These are phyloP conservation scores for Megamerina dolium DNA, from an alignment of 2,888 invertebrate genomes.

Conservation along the genomic window DNA sequence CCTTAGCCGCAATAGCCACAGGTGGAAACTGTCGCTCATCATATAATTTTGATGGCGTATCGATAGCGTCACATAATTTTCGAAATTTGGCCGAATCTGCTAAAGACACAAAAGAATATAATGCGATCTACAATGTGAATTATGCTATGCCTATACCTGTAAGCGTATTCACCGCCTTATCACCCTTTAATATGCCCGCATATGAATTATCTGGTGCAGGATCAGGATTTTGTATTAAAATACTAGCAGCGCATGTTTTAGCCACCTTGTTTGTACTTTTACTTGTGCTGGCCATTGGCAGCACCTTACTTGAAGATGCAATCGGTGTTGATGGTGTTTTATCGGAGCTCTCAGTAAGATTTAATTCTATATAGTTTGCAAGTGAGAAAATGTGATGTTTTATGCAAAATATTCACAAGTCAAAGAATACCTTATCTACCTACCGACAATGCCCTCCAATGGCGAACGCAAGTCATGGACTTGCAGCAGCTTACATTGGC, in stretches of 20 bases:
- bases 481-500: constrained; percentile 41
- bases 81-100: constrained; percentile 48
- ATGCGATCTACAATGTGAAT: neutral
- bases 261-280: constrained; percentile 6
- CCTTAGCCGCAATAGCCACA: constrained; percentile 41
- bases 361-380: constrained; percentile 31
- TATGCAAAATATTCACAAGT: no score
- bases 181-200: constrained; percentile 85
- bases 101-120: constrained; percentile 13
- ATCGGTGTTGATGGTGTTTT: constrained; percentile 3
- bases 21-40: constrained; percentile 49
- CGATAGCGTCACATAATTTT: constrained; percentile 47
- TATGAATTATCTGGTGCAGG: constrained; percentile 55
- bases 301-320: constrained; percentile 10
- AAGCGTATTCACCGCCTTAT: constrained; percentile 67
- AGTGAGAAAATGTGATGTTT: no score
- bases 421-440: no score
- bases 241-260: constrained; percentile 32
- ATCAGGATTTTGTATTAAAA: constrained; percentile 41
- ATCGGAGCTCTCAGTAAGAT: constrained; percentile 37
- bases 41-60: constrained; percentile 45
- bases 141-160: constrained; percentile 58
- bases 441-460: constrained; percentile 44
- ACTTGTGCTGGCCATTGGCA: neutral
- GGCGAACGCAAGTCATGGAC: constrained; percentile 46